A percentile compares a stretch with the other conserved stretches of the same genome.
phyloP scores from a whole-genome alignment of 2,888 invertebrate genomes.

The Epiblema foenella region DNA sequence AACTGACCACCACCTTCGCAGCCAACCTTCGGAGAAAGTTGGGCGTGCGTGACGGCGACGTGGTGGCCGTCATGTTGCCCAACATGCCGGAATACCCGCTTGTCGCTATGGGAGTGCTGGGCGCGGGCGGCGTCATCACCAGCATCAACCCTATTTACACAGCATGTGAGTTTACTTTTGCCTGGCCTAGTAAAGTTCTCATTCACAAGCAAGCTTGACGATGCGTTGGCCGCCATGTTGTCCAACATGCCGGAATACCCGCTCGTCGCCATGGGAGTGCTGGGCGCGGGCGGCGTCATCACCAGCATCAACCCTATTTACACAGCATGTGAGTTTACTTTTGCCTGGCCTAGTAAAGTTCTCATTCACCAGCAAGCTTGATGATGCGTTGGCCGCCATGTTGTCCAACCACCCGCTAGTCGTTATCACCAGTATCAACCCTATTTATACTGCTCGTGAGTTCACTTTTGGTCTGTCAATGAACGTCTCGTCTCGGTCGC shows the following conservation, averaged over 20 bases:
- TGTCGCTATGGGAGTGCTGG: constrained; percentile 86
- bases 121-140: constrained; percentile 88
- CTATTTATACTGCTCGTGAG: constrained; percentile 88
- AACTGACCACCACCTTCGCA: constrained; percentile 87
- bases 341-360: too few species aligned
- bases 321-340: constrained; percentile 80
- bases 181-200: constrained; percentile 89
- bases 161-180: constrained; percentile 78
- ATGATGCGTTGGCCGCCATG: constrained; percentile 89
- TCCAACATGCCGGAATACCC: constrained; percentile 92
- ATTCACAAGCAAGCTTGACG: constrained; percentile 88
- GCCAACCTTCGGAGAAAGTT: constrained; percentile 87
- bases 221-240: constrained; percentile 88
- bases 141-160: constrained; percentile 91
- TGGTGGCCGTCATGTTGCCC: constrained; percentile 89
- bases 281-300: constrained; percentile 88
- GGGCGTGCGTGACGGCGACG: constrained; percentile 87
- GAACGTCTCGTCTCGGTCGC: too few species aligned
- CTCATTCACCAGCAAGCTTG: too few species aligned
- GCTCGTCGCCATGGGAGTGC: constrained; percentile 86
- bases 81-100: constrained; percentile 91
- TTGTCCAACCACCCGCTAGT: constrained; percentile 90
- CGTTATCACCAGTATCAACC: constrained; percentile 89
- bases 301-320: constrained; percentile 91
- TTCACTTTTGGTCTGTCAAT: constrained; percentile 64